Evolutionary conservation across 2,888 invertebrate species (phyloP).

Genomic region (Cordilura impudica): DNA sequence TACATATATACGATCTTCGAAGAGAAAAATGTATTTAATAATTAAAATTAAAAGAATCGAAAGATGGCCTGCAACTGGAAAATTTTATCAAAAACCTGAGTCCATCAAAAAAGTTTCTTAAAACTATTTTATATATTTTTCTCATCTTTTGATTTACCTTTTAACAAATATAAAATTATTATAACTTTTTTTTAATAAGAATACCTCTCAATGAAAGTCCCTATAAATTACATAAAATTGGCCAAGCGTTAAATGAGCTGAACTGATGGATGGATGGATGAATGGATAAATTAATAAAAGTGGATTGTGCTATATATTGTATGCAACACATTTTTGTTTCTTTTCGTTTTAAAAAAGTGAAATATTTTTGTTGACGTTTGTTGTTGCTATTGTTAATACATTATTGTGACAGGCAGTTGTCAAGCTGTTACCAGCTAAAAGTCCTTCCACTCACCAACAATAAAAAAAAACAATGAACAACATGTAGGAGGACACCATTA

Average conservation of each 20-base stretch:
- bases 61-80: too few relatives aligned
- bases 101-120: too few relatives aligned
- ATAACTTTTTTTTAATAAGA: too few relatives aligned
- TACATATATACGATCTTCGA: too few relatives aligned
- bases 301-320: neutral
- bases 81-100: too few relatives aligned
- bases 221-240: slow-evolving; percentile 3
- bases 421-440: slow-evolving; percentile 35
- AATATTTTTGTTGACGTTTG: neutral
- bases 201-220: too few relatives aligned
- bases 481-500: slow-evolving; percentile 47
- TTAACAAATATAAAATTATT: too few relatives aligned
- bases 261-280: neutral
- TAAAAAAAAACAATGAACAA: slow-evolving; percentile 21
- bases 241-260: slow-evolving; percentile 44
- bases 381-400: slow-evolving; percentile 23
- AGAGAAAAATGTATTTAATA: too few relatives aligned
- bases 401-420: slow-evolving; percentile 51
- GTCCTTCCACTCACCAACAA: neutral
- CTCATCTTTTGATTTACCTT: too few relatives aligned
- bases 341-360: neutral
- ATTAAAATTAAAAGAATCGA: too few relatives aligned
- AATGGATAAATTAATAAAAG: neutral
- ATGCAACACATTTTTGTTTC: neutral
- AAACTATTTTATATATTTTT: too few relatives aligned